Conservation (phyloP, 2,113 vertebrate genomes). For the Hoplias malabaricus region DNA sequence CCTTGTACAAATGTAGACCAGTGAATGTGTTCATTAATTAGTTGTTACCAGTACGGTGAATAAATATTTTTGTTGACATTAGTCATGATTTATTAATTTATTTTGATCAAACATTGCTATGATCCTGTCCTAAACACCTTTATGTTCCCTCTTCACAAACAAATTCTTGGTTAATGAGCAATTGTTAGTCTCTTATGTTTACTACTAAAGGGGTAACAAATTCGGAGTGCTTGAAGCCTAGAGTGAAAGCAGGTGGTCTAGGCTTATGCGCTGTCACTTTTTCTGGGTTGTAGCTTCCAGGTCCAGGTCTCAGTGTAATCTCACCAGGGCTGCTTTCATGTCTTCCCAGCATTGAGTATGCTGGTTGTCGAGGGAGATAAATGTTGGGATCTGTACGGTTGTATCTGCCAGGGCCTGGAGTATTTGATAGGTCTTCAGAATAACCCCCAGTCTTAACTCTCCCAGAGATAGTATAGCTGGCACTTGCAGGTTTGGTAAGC, state of each 20-base stretch:
- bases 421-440: slow-evolving; percentile 73
- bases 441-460: slow-evolving; percentile 60
- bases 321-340: slow-evolving; percentile 47
- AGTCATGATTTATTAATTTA: slow-evolving; percentile 8
- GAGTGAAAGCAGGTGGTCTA: slow-evolving; percentile 76
- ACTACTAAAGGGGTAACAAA: slow-evolving; percentile 69
- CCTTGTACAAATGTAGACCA: slow-evolving; percentile 20
- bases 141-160: neutral
- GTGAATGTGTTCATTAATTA: neutral
- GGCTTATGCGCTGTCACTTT: slow-evolving; percentile 70
- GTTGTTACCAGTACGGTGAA: slow-evolving; percentile 29
- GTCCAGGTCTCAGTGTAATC: slow-evolving; percentile 71
- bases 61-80: slow-evolving; percentile 16
- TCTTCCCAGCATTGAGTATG: slow-evolving; percentile 82
- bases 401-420: slow-evolving; percentile 80
- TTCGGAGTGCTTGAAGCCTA: slow-evolving; percentile 79
- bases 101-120: neutral
- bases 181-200: slow-evolving; percentile 59
- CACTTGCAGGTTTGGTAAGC: slow-evolving; percentile 75
- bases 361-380: slow-evolving; percentile 72
- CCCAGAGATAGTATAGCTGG: slow-evolving; percentile 74
- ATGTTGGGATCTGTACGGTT: slow-evolving; percentile 74
- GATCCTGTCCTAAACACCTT: neutral
- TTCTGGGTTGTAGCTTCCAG: slow-evolving; percentile 80
- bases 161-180: neutral